These are phyloP conservation scores for Zaprionus vittiger DNA, from an alignment of 1,140 invertebrate genomes.

Conservation along the genomic window DNA sequence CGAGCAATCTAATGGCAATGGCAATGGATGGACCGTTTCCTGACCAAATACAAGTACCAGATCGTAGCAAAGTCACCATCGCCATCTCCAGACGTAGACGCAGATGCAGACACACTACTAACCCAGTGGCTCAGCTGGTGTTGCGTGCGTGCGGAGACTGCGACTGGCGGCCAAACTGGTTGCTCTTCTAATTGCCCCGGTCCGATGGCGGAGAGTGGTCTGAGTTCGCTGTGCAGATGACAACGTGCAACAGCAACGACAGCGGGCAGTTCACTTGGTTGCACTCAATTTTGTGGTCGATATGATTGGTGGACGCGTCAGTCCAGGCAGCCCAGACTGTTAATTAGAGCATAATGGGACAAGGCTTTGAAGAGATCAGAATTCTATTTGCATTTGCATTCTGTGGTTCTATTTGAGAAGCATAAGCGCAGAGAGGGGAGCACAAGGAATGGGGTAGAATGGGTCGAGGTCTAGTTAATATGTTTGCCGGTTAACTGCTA, in stretches of 20 bases:
- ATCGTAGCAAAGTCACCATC: conserved; percentile 33
- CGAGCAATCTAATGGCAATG: conserved; percentile 55
- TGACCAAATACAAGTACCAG: conserved; percentile 13
- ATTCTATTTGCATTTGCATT: conserved; percentile 53
- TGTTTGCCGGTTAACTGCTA: conserved; percentile 26
- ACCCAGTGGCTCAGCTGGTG: conserved; percentile 55
- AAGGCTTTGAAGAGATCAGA: conserved; percentile 6
- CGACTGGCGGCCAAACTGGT: conserved; percentile 61
- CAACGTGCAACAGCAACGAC: conserved; percentile 1
- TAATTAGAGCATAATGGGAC: conserved; percentile 72
- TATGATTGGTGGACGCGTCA: conserved; percentile 28
- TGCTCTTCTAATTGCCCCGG: conserved; percentile 71
- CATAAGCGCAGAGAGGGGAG: conserved; percentile 13
- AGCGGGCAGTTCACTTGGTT: conserved; percentile 50
- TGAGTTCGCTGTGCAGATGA: conserved; percentile 11
- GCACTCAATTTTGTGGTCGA: conserved; percentile 64
- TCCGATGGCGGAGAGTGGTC: conserved; percentile 17
- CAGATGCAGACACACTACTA: conserved; percentile 65
- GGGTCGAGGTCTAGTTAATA: conserved; percentile 15
- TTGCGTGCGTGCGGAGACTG: conserved; percentile 57
- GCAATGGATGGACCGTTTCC: conserved; percentile 38
- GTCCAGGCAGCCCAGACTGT: conserved; percentile 33
- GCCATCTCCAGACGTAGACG: background rate
- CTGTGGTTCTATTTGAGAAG: conserved; percentile 48
- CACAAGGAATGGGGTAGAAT: background rate